These are phyloP conservation scores for Diorhabda elongata DNA, from an alignment of 1,140 invertebrate species.

Conservation along the genomic window DNA sequence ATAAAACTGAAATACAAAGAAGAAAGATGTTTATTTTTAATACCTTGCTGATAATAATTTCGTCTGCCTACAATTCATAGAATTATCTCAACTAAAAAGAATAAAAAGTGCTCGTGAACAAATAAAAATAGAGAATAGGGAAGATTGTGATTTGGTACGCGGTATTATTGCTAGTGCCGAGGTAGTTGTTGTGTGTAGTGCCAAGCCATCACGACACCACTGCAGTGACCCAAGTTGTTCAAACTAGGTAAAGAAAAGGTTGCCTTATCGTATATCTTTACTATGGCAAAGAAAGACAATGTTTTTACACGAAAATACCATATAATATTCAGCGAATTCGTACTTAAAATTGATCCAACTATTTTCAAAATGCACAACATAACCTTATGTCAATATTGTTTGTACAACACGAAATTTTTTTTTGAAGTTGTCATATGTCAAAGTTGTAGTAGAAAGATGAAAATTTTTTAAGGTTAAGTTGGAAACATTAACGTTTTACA, in stretches of 20 bases:
- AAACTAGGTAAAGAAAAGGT: neutral
- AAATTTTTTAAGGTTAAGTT: too few species aligned
- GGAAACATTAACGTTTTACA: too few species aligned
- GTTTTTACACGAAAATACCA: neutral
- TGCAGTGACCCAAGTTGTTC: conserved; percentile 23
- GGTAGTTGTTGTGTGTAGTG: conserved; percentile 39
- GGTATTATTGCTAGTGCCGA: conserved; percentile 32
- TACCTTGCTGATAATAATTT: too few species aligned
- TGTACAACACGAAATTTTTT: too few species aligned
- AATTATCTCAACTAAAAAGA: neutral
- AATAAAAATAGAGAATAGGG: conserved; percentile 3
- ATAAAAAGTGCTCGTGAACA: conserved; percentile 14
- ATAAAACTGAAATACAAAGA: too few species aligned
- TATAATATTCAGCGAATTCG: neutral
- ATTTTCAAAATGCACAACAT: too few species aligned
- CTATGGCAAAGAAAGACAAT: conserved; percentile 14
- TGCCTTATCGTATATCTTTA: neutral
- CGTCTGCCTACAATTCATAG: conserved; percentile 19
- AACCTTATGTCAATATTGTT: too few species aligned
- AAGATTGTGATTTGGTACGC: conserved; percentile 3
- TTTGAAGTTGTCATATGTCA: too few species aligned
- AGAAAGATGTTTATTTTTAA: too few species aligned
- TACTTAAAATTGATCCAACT: neutral
- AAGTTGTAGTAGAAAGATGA: too few species aligned
- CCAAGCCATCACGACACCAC: conserved; percentile 37